phyloP scores from a whole-genome alignment of 2,888 invertebrate species.

The Nowickia ferox region DNA sequence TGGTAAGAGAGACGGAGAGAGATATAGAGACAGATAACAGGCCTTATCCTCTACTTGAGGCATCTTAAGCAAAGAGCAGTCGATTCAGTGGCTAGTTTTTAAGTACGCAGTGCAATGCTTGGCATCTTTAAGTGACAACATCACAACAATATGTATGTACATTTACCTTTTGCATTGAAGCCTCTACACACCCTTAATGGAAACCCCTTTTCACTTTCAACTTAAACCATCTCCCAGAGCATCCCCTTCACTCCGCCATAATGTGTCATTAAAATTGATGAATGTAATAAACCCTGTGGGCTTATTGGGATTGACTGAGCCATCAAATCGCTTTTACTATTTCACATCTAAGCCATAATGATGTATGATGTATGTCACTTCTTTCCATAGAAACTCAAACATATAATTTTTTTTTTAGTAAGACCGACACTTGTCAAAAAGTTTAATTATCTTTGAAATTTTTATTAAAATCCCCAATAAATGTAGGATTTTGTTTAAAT shows the following conservation, averaged over 20 bases:
- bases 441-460: slow-evolving; percentile 66
- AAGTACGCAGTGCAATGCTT: background rate
- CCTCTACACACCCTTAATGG: slow-evolving; percentile 12
- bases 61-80: too few species aligned
- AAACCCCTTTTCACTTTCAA: background rate
- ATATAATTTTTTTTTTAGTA: background rate
- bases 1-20: too few species aligned
- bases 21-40: too few species aligned
- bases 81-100: too few species aligned
- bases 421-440: slow-evolving; percentile 63
- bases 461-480: slow-evolving; percentile 38
- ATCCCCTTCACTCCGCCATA: slow-evolving; percentile 6
- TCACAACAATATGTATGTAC: too few species aligned
- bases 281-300: slow-evolving; percentile 31
- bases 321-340: slow-evolving; percentile 27
- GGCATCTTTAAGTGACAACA: too few species aligned
- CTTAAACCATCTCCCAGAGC: background rate
- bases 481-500: slow-evolving; percentile 20
- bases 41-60: too few species aligned
- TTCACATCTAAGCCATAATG: slow-evolving; percentile 28
- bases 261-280: slow-evolving; percentile 54
- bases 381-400: background rate
- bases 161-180: too few species aligned
- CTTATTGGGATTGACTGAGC: slow-evolving; percentile 49
- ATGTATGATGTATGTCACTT: slow-evolving; percentile 34